These are phyloP conservation scores for Alitta virens DNA, from an alignment of 2,888 invertebrate species.

Conservation along the genomic window DNA sequence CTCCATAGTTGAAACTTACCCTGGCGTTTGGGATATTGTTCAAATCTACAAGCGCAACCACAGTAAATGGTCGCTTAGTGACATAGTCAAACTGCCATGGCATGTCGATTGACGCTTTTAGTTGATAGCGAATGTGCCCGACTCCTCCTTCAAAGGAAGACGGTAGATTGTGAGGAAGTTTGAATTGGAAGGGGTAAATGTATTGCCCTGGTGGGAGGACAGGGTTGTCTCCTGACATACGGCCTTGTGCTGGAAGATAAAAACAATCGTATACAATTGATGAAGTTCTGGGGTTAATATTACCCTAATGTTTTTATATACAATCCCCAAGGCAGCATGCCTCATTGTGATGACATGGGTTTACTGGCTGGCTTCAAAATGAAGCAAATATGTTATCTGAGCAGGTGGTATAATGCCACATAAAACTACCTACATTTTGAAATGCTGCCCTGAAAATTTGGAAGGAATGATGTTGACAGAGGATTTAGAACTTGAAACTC, in stretches of 20 bases:
- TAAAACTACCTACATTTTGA: too few species aligned
- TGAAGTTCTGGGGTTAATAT: too few species aligned
- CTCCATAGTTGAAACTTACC: not conserved
- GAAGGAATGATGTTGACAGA: too few species aligned
- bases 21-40: constrained; percentile 59
- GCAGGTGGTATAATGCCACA: too few species aligned
- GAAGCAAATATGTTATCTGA: too few species aligned
- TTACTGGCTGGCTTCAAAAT: too few species aligned
- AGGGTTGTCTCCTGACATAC: constrained; percentile 12
- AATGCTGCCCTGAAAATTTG: too few species aligned
- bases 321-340: too few species aligned
- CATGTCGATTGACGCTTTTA: constrained; percentile 75
- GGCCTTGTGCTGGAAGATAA: constrained; percentile 9
- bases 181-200: constrained; percentile 76
- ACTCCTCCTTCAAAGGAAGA: constrained; percentile 43
- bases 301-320: too few species aligned
- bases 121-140: constrained; percentile 74
- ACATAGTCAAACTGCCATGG: constrained; percentile 84
- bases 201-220: constrained; percentile 68
- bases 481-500: too few species aligned
- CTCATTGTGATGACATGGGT: too few species aligned
- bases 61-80: constrained; percentile 77
- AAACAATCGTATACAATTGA: too few species aligned
- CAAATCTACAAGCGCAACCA: constrained; percentile 77
- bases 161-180: constrained; percentile 62